Base-by-base conservation (phyloP, 2,113 vertebrate species). In the Gallinago undulata region DNA sequence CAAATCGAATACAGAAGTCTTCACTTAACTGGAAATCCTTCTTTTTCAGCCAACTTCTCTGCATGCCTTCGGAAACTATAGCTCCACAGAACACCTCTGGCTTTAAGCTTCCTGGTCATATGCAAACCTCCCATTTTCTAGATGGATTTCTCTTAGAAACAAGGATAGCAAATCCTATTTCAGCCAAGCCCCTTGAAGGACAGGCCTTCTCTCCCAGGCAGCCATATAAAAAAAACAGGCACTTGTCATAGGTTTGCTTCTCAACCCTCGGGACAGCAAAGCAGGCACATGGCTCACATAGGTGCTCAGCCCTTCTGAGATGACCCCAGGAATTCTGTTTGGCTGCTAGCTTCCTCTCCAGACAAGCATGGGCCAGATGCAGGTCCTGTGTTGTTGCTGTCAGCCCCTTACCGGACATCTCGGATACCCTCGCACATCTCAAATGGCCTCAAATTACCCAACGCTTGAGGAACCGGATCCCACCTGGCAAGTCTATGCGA, bases 1-100 rank as follows among this genome's bases (percentile, higher is more conserved):
- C 66, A 88, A 93, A 89, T 33, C 43, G 91, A 94, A 94, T 63
- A 35, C 43, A 57, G 89, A 82, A 63, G 13, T 39, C 45, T 82
- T 75, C 48, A 82, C 22, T 50, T 87, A 82, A 82, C 33, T 89
- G 55, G 81, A 95, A 96, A 91, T 47, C 6, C 24, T 94, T 84
- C 53, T 28, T 57, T 84, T 81, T 21, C 74, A 89, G 73, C 81
- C 93, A 95, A 24, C 53, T 64, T 84, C 51, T 30, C 53, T 64
- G 45, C n/a, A 64, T 1, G 5, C 69, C 47, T 89, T 78, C 51
- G 31, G 70, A n/a, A 77, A 59, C 69, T 31, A 50, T 37, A 92
- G 67, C 16, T 76, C 39, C 70, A 60, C 43, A 50, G 50, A 81
- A 78, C 10, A 72, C 28, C 76, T 84, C 60, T 74, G 37, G 31